These are phyloP conservation scores for Cephus sareptanus DNA, from an alignment of 2,888 invertebrate species.

Conservation along the genomic window DNA sequence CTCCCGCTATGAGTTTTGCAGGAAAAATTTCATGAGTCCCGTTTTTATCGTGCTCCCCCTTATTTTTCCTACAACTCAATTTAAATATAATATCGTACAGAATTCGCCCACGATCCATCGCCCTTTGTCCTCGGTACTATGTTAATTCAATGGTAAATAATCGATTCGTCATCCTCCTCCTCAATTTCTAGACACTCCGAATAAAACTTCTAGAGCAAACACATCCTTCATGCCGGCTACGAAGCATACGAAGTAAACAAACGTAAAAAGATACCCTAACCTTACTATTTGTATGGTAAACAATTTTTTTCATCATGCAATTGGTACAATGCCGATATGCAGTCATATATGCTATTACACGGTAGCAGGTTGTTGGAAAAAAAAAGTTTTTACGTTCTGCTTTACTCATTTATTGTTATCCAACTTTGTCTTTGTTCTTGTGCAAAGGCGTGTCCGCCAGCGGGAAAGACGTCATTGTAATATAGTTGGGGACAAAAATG, in stretches of 20 bases:
- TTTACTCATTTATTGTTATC: not conserved
- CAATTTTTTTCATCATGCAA: not conserved
- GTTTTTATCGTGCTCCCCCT: not conserved
- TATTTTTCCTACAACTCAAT: slow-evolving; percentile 15
- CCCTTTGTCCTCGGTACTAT: not conserved
- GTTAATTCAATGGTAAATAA: slow-evolving; percentile 10
- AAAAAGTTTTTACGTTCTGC: not conserved
- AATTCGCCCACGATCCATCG: not conserved
- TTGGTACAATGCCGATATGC: not conserved
- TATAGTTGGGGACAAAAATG: not conserved
- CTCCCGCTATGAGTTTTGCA: not conserved
- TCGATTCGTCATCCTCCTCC: slow-evolving; percentile 16
- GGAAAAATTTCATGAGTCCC: not conserved
- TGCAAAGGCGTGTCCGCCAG: not conserved
- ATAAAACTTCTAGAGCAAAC: not conserved
- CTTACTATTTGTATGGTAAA: not conserved
- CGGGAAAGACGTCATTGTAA: not conserved
- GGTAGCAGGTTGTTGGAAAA: not conserved
- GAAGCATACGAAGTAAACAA: not conserved
- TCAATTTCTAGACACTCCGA: not conserved
- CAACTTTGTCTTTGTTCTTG: not conserved
- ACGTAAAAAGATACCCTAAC: not conserved
- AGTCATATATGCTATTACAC: not conserved
- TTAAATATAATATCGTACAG: slow-evolving; percentile 20
- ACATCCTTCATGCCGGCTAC: not conserved